A percentile compares a stretch with the other conserved stretches of the same genome.
Evolutionary conservation across 2,888 invertebrate species (phyloP).

Genomic region (Malthinus flaveolus): DNA sequence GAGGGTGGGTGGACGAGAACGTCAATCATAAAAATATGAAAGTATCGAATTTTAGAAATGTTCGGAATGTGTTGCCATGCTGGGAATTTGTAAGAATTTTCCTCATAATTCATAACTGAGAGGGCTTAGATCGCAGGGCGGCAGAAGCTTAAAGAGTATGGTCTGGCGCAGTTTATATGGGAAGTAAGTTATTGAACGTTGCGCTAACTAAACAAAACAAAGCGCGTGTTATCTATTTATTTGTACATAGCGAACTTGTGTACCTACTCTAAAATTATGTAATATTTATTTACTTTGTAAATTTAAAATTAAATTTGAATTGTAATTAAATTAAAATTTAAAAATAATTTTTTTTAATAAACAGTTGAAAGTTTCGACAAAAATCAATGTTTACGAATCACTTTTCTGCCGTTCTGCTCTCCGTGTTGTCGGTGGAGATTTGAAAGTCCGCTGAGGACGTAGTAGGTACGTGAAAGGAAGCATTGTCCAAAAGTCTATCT

Average conservation of each 20-base stretch:
- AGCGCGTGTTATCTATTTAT: no score
- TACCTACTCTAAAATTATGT: neutral
- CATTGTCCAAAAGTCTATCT: neutral
- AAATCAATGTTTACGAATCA: constrained; percentile 1
- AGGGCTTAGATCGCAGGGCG: constrained; percentile 51
- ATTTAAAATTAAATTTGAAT: neutral
- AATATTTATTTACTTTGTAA: neutral
- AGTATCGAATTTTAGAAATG: constrained; percentile 15
- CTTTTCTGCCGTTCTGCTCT: constrained; percentile 34
- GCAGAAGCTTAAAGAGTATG: constrained; percentile 42
- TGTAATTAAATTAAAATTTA: neutral
- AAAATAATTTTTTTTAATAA: neutral
- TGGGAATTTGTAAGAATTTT: constrained; percentile 43
- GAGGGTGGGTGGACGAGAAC: no score
- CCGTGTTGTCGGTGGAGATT: constrained; percentile 42
- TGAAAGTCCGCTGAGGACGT: constrained; percentile 47
- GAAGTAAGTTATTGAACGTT: no score
- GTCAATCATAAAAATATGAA: constrained; percentile 28
- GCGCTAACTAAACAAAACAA: no score
- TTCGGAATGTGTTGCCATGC: constrained; percentile 30
- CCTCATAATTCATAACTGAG: constrained; percentile 56
- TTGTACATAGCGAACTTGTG: neutral
- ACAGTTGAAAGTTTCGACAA: no score
- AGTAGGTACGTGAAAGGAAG: constrained; percentile 16
- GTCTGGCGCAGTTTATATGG: no score